Conservation (phyloP, 2,113 vertebrate genomes). For the Glaucidium brasilianum region DNA sequence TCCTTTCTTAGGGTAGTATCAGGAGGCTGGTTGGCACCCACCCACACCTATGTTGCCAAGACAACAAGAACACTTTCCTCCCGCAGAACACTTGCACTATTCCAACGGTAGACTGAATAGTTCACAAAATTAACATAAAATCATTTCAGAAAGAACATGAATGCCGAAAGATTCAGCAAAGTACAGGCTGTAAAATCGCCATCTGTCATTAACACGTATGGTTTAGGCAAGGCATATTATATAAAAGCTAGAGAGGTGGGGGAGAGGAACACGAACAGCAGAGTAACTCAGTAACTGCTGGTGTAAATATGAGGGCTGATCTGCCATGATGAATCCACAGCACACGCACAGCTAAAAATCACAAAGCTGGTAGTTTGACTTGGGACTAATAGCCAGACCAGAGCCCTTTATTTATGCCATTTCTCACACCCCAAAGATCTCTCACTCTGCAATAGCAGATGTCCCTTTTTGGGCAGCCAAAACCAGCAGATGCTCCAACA, state of each 20-base stretch:
- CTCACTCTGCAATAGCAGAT: not conserved
- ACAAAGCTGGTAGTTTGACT: not conserved
- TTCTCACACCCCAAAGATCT: not conserved
- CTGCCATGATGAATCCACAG: not conserved
- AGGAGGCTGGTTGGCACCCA: constrained; percentile 33
- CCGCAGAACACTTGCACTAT: not conserved
- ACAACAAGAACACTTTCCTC: constrained; percentile 56
- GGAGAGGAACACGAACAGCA: not conserved
- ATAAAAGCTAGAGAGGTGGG: constrained; percentile 36
- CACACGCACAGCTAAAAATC: not conserved
- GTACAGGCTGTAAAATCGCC: constrained; percentile 58
- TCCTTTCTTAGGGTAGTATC: constrained; percentile 1
- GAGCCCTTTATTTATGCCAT: not conserved
- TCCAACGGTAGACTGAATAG: constrained; percentile 19
- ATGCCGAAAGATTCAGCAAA: constrained; percentile 13
- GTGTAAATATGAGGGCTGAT: constrained; percentile 8
- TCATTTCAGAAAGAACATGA: constrained; percentile 18
- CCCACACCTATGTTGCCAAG: constrained; percentile 48
- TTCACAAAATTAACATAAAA: constrained; percentile 28
- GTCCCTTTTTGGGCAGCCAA: not conserved
- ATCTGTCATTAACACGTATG: constrained; percentile 49
- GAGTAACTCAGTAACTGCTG: not conserved
- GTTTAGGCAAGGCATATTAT: constrained; percentile 4
- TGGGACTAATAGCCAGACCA: not conserved
- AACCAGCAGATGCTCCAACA: not conserved